Conservation (phyloP, 2,797 vertebrate species). For the Petrocephalus schoutedeni region DNA sequence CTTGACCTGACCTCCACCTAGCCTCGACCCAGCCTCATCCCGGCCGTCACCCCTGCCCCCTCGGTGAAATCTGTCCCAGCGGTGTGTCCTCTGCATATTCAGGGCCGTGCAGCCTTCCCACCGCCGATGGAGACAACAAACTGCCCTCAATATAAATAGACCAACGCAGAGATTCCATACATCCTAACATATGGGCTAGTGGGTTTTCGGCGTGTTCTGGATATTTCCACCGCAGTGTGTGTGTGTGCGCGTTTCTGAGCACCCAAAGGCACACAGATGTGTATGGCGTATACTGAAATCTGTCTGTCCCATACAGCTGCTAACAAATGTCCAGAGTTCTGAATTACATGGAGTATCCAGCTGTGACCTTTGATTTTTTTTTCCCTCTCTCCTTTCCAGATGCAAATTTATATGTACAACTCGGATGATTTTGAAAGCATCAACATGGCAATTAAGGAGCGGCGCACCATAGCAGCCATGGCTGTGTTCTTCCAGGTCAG, state of each 20-base stretch:
- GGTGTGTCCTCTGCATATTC: background rate
- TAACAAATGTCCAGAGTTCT: background rate
- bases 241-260: background rate
- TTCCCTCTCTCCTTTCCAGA: conserved; percentile 60
- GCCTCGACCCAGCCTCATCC: background rate
- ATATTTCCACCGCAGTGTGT: background rate
- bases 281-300: background rate
- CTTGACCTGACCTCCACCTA: background rate
- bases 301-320: background rate
- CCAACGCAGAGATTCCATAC: background rate
- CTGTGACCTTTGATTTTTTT: background rate
- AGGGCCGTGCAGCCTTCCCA: background rate
- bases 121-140: background rate
- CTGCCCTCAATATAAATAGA: background rate
- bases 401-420: conserved; percentile 98
- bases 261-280: background rate
- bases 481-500: conserved; percentile 90
- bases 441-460: conserved; percentile 80
- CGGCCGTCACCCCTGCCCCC: background rate
- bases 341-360: background rate
- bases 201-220: background rate
- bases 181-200: background rate
- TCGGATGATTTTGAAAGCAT: conserved; percentile 94
- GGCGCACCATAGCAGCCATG: conserved; percentile 85
- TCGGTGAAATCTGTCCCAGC: background rate